Conservation (phyloP, 2,113 vertebrate species). For the Pseudopipra pipra region DNA sequence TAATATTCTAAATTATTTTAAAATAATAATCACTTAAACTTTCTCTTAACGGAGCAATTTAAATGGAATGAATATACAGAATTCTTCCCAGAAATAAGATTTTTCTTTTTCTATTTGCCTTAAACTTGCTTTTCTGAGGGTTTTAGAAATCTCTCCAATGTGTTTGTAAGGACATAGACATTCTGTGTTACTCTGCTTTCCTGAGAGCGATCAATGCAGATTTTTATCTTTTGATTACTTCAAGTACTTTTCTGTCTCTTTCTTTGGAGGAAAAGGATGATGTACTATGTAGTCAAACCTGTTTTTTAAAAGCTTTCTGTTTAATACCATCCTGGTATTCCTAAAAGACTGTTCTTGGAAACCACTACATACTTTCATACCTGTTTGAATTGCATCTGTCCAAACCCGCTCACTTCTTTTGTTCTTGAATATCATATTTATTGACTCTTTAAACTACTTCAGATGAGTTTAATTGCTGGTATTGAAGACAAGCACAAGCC, state of each 20-base stretch:
- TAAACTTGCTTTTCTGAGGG: neutral
- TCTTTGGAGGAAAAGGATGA: neutral
- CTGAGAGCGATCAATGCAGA: slow-evolving; percentile 10
- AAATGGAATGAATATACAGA: neutral
- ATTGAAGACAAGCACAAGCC: neutral
- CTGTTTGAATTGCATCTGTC: neutral
- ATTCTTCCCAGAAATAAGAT: neutral
- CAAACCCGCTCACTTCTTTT: neutral
- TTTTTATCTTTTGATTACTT: slow-evolving; percentile 58
- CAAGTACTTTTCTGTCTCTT: neutral
- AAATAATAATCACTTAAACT: neutral
- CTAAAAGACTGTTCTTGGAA: neutral
- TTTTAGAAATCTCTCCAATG: neutral
- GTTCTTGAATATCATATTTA: neutral
- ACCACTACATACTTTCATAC: neutral
- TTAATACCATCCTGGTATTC: neutral
- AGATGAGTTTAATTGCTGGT: neutral
- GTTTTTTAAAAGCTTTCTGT: neutral
- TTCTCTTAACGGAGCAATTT: neutral
- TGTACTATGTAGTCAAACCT: neutral
- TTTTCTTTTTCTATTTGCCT: neutral
- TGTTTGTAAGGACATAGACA: neutral
- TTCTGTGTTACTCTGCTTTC: neutral
- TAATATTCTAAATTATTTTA: neutral
- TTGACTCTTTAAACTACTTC: neutral